Evolutionary conservation across 2,888 invertebrate genomes (phyloP).

Genomic region (Octonoba sinensis): DNA sequence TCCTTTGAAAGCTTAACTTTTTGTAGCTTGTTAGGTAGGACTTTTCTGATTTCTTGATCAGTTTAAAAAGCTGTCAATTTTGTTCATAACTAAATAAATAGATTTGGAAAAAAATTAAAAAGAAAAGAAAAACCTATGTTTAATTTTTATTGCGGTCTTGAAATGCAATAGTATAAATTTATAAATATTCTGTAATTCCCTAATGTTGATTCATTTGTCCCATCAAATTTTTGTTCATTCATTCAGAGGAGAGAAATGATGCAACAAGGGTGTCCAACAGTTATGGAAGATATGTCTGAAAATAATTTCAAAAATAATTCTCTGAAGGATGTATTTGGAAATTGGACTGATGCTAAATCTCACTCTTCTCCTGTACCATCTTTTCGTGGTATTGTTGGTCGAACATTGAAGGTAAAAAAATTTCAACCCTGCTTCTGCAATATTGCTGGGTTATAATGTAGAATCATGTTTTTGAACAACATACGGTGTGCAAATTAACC

Average conservation of each 20-base stretch:
- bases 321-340: slow-evolving; percentile 25
- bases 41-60: too few relatives aligned
- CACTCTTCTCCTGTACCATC: background rate
- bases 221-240: slow-evolving; percentile 14
- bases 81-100: too few relatives aligned
- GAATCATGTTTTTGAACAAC: background rate
- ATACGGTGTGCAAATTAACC: too few relatives aligned
- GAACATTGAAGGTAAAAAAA: slow-evolving; percentile 41
- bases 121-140: too few relatives aligned
- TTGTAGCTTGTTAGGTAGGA: too few relatives aligned
- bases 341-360: slow-evolving; percentile 21
- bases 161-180: too few relatives aligned
- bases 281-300: slow-evolving; percentile 30
- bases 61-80: too few relatives aligned
- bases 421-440: background rate
- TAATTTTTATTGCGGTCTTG: too few relatives aligned
- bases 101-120: too few relatives aligned
- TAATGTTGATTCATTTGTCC: too few relatives aligned
- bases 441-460: background rate
- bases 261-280: slow-evolving; percentile 12
- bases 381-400: slow-evolving; percentile 15
- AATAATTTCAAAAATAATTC: slow-evolving; percentile 32
- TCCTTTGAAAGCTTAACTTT: too few relatives aligned
- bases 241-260: slow-evolving; percentile 36
- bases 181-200: too few relatives aligned